phyloP scores from a whole-genome alignment of 1,140 invertebrate species.

The Drosophila watanabei region DNA sequence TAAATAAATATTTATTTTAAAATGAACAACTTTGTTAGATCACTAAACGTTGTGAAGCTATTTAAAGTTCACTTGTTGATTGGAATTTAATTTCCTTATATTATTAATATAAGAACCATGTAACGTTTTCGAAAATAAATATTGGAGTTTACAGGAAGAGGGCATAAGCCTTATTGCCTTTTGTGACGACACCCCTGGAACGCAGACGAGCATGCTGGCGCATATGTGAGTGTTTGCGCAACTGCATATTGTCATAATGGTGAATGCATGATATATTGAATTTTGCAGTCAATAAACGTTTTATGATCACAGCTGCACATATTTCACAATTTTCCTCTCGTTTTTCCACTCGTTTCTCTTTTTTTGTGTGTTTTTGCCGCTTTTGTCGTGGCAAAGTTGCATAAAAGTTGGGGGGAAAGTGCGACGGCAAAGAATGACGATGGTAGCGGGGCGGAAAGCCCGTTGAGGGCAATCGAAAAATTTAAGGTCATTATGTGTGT shows the following conservation, averaged over 20 bases:
- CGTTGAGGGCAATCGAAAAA: conserved; percentile 51
- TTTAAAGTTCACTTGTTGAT: background rate
- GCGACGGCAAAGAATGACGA: background rate
- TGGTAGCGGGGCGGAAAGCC: conserved; percentile 1
- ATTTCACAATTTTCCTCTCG: conserved; percentile 55
- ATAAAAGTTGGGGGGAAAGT: conserved; percentile 33
- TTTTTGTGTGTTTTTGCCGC: conserved; percentile 19
- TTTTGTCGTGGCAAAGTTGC: conserved; percentile 34
- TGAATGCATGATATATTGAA: conserved; percentile 83
- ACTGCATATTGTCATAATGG: conserved; percentile 81
- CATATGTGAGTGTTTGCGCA: conserved; percentile 38
- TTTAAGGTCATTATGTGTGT: conserved; percentile 44
- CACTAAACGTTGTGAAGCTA: too few species aligned
- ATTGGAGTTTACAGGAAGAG: background rate
- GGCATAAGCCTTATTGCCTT: background rate
- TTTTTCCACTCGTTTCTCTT: conserved; percentile 11
- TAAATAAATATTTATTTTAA: background rate
- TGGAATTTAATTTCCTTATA: too few species aligned
- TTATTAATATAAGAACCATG: background rate
- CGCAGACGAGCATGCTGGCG: conserved; percentile 2
- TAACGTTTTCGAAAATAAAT: background rate
- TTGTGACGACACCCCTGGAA: conserved; percentile 20
- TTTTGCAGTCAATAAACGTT: conserved; percentile 82
- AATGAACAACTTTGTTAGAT: too few species aligned
- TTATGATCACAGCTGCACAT: conserved; percentile 76